Base-by-base conservation (phyloP, 2,888 invertebrate species). In the Idaea straminata region DNA sequence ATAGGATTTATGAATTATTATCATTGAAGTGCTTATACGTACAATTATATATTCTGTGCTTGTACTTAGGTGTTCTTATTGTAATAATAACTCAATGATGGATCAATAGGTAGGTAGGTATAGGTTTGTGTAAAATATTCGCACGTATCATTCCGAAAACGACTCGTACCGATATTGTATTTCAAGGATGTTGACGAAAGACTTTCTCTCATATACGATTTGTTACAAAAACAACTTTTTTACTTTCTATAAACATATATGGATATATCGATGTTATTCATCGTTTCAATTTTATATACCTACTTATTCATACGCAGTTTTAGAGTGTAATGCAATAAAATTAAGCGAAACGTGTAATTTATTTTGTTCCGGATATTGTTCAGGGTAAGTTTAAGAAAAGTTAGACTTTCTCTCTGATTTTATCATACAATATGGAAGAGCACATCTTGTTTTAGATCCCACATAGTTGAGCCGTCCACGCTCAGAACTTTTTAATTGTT, bases 391-490 rank as follows among this genome's bases (percentile, higher is more conserved):
- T 76, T 73, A 62, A 66, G 72, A 76, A 77, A 77, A 77, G 73
- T 80, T 74, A 61, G 63, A 73, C 75, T 77, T 77, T 77, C 73
- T 73, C 72, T 66, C 66, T 64, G 72, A 79, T 77, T 59, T 59
- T 77, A 77, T 72, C 77, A 77, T 80, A 77, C 74, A 77, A 77
- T 75, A 76, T 76, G 71, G 66, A 76, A 70, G 66, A 77, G 68
- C 47, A 59, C 62, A 68, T 68, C 68, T 72, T 66, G 65, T 62
- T 67, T 64, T 35, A 61, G 70, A 61, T 59, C 58, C 16, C 58
- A 59, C 63, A 57, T 63, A 5, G 36, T 34, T 59, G 61, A 59
- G 57, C 47, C 58, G 58, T 38, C 62, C 62, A 62, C 34, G 58
- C 15, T 16, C 58, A 66, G 69, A 72, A 77, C 74, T 75, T 75